phyloP scores from a whole-genome alignment of 2,797 vertebrate species.

The Crotalus adamanteus region DNA sequence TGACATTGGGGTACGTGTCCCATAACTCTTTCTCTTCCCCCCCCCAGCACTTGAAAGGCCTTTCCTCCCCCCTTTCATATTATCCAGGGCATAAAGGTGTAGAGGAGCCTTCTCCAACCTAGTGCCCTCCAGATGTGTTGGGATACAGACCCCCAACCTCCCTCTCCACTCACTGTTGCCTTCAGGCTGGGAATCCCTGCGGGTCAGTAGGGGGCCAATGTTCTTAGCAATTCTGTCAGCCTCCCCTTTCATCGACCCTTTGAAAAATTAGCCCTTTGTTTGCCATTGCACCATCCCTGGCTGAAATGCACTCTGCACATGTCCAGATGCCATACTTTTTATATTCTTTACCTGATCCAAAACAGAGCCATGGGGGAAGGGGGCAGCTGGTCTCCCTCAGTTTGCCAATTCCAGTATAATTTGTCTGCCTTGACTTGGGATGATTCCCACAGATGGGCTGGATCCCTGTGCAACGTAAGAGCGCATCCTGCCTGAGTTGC shows the following conservation, averaged over 20 bases:
- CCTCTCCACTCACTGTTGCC: no score
- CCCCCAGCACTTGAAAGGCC: no score
- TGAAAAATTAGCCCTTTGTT: neutral
- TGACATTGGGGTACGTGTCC: no score
- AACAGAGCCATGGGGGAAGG: neutral
- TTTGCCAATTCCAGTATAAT: neutral
- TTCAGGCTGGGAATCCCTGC: neutral
- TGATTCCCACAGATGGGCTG: neutral
- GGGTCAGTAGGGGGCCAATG: neutral
- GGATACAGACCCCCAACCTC: neutral
- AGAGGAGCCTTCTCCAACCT: neutral
- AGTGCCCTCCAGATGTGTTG: neutral
- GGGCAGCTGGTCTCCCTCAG: neutral
- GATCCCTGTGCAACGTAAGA: neutral
- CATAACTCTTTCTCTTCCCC: neutral
- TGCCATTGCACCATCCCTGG: neutral
- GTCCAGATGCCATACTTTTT: neutral
- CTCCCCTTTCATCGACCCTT: neutral
- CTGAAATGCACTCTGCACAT: neutral
- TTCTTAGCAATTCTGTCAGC: neutral
- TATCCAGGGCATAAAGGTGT: neutral
- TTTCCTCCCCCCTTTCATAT: neutral
- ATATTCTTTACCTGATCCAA: neutral
- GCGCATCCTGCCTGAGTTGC: neutral
- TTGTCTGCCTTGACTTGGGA: neutral